phyloP scores from a whole-genome alignment of 2,113 vertebrate species.

The Zosterops borbonicus region DNA sequence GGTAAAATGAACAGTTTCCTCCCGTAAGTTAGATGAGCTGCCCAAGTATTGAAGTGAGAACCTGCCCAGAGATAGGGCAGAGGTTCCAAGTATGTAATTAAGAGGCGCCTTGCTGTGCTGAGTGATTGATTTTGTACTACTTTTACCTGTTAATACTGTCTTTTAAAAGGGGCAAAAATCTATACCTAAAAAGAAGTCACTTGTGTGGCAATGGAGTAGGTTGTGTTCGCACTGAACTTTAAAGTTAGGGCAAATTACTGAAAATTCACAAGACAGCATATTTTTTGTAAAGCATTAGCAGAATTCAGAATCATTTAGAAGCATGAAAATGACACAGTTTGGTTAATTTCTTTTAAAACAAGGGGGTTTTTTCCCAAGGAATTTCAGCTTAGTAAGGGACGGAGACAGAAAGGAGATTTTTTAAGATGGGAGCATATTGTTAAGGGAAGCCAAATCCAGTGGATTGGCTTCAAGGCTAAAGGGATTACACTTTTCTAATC shows the following conservation, averaged over 20 bases:
- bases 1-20: background rate
- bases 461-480: background rate
- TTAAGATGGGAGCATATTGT: background rate
- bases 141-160: background rate
- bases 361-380: background rate
- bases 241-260: background rate
- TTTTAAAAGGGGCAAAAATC: background rate
- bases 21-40: background rate
- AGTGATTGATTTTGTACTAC: background rate
- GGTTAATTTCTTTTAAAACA: background rate
- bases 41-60: background rate
- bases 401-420: background rate
- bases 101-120: background rate
- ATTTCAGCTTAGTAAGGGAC: background rate
- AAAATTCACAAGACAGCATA: background rate
- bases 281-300: background rate
- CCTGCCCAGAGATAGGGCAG: background rate
- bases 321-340: background rate
- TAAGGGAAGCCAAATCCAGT: background rate
- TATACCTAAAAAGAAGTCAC: background rate
- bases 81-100: background rate
- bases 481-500: background rate
- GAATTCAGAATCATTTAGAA: background rate
- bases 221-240: fast-evolving
- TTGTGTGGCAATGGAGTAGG: background rate